These are phyloP conservation scores for Dicycla oo DNA, from an alignment of 2,888 invertebrate species.

Conservation along the genomic window DNA sequence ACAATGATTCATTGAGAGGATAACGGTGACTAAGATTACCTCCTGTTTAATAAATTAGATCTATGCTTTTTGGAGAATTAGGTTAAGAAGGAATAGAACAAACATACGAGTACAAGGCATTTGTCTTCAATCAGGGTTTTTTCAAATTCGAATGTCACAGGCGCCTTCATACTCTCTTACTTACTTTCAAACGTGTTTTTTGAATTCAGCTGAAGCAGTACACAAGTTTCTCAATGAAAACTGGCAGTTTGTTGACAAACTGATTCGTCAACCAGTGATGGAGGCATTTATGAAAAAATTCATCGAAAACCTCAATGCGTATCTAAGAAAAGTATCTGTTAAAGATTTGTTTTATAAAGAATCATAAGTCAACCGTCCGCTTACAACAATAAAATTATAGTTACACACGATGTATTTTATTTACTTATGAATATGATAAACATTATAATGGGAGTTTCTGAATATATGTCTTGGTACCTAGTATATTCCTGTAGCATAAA, in stretches of 20 bases:
- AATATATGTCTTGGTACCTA: background rate
- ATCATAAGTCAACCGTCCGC: background rate
- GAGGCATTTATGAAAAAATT: slow-evolving; percentile 19
- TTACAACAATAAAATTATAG: slow-evolving; percentile 3
- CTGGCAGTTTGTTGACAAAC: slow-evolving; percentile 40
- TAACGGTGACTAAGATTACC: too few species aligned
- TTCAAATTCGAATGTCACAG: background rate
- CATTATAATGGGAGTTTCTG: too few species aligned
- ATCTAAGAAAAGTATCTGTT: background rate
- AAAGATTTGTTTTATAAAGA: slow-evolving; percentile 23
- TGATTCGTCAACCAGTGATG: slow-evolving; percentile 10
- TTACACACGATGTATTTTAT: background rate
- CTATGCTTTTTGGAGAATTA: background rate
- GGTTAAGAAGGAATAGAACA: background rate
- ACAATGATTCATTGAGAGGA: too few species aligned
- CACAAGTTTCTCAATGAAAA: slow-evolving; percentile 41
- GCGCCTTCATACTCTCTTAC: background rate
- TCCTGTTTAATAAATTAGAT: background rate
- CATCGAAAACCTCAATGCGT: slow-evolving; percentile 21
- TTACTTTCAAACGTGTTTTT: background rate
- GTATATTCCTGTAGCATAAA: background rate
- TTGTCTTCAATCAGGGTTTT: too few species aligned
- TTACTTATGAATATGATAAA: too few species aligned
- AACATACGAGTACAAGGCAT: too few species aligned
- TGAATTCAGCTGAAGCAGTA: slow-evolving; percentile 32